Evolutionary conservation across 2,113 vertebrate species (phyloP).

Genomic region (Brienomyrus brachyistius): DNA sequence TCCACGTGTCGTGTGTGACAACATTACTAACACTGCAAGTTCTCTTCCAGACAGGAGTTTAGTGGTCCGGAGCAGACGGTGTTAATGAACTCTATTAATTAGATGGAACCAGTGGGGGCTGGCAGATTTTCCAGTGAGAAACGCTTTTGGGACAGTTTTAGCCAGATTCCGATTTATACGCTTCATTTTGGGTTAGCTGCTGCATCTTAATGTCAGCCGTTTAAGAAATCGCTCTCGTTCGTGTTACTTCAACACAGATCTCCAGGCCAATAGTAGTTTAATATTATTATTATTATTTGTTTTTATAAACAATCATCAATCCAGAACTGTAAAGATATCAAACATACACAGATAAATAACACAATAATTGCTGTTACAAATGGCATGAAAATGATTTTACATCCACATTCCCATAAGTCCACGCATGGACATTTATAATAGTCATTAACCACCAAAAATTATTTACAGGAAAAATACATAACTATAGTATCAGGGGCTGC

Average conservation of each 20-base stretch:
- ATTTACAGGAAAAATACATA: background rate
- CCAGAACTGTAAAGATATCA: background rate
- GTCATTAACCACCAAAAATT: background rate
- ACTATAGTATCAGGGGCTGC: background rate
- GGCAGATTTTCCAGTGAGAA: background rate
- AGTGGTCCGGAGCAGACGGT: background rate
- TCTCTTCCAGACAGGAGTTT: background rate
- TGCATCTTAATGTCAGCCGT: background rate
- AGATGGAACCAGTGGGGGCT: background rate
- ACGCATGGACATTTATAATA: background rate
- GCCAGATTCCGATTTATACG: background rate
- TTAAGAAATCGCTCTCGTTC: background rate
- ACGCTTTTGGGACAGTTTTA: background rate
- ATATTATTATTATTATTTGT: background rate
- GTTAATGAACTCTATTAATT: slow-evolving; percentile 7
- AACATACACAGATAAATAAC: background rate
- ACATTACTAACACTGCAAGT: background rate
- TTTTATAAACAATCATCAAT: background rate
- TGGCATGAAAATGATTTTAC: background rate
- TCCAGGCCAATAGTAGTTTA: background rate
- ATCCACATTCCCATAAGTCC: background rate
- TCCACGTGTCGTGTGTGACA: background rate
- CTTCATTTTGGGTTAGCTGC: background rate
- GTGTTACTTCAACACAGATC: background rate
- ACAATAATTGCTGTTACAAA: background rate